These are phyloP conservation scores for Oreochromis mossambicus DNA, from an alignment of 2,797 vertebrate species.

Conservation along the genomic window DNA sequence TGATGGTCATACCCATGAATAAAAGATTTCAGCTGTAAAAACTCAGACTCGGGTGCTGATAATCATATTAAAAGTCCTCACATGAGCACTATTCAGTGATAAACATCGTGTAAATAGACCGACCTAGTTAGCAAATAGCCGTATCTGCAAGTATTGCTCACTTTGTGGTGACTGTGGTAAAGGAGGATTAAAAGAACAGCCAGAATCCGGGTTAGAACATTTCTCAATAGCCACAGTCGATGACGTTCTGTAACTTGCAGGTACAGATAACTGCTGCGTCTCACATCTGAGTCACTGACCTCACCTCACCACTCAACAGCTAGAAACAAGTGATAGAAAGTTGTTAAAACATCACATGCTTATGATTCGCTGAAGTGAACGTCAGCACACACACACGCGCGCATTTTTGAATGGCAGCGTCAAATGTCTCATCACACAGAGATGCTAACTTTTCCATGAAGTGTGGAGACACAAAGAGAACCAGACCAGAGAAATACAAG, in stretches of 20 bases:
- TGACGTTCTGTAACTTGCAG: not conserved
- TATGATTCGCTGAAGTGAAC: not conserved
- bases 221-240: not conserved
- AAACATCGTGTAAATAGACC: no score
- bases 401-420: not conserved
- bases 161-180: not conserved
- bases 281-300: conserved; percentile 9
- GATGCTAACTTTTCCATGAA: conserved; percentile 16
- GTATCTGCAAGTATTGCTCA: not conserved
- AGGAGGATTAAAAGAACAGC: not conserved
- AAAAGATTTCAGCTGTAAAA: not conserved
- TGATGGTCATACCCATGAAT: not conserved
- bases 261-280: not conserved
- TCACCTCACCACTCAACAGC: not conserved
- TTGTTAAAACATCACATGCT: not conserved
- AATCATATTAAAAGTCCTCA: not conserved
- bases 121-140: not conserved
- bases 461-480: conserved; percentile 17
- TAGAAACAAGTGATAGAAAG: not conserved
- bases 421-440: not conserved
- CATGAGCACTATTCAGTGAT: not conserved
- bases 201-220: not conserved
- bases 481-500: not conserved
- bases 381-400: not conserved
- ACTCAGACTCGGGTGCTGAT: not conserved